Conservation (phyloP, 1,140 invertebrate genomes). For the Bombus huntii region DNA sequence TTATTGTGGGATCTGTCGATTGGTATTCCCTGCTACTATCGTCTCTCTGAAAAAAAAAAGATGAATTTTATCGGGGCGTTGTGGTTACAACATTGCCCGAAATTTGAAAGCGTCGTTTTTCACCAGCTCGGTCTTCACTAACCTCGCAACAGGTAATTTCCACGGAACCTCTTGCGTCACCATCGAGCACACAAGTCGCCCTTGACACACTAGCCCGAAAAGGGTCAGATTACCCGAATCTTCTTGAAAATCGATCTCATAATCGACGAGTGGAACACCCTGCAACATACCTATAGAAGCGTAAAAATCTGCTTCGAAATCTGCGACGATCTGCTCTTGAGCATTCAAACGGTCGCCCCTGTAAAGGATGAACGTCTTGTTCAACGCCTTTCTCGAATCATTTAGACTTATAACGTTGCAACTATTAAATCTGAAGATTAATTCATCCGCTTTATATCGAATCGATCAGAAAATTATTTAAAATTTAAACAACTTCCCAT, state of each 20-base stretch:
- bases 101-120: neutral
- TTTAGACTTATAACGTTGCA: no score
- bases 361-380: neutral
- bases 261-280: neutral
- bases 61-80: neutral
- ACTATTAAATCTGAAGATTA: no score
- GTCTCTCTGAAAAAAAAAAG: no score
- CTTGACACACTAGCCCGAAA: conserved; percentile 19
- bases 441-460: no score
- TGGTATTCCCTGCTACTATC: no score
- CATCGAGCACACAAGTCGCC: neutral
- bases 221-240: conserved; percentile 8
- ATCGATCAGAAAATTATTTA: no score
- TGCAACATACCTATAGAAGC: no score
- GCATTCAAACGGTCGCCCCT: neutral
- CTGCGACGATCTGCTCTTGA: no score
- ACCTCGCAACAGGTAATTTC: conserved; percentile 30
- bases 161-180: conserved; percentile 4
- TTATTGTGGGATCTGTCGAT: no score
- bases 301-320: neutral
- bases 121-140: neutral
- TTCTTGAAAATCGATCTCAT: neutral
- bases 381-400: no score
- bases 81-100: no score
- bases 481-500: no score